Conservation (phyloP, 1,140 invertebrate species). For the Zaprionus africanus region DNA sequence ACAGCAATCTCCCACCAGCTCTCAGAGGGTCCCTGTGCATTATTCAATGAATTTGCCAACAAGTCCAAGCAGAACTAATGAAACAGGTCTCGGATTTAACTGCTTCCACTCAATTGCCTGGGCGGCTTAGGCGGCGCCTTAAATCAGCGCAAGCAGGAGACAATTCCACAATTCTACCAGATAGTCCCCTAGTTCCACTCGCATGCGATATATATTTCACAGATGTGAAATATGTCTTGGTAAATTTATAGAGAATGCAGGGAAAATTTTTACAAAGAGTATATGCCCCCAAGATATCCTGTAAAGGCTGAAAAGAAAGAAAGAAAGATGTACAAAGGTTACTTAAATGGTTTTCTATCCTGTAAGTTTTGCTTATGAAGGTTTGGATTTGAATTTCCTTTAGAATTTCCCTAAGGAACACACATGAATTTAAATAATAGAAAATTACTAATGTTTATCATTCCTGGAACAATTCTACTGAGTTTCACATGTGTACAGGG, state of each 20-base stretch:
- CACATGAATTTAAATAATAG: neutral
- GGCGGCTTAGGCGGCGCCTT: slow-evolving; percentile 23
- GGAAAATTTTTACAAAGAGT: neutral
- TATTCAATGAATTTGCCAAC: slow-evolving; percentile 11
- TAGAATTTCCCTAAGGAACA: neutral
- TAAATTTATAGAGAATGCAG: slow-evolving; percentile 65
- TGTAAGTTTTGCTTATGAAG: neutral
- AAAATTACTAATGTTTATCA: neutral
- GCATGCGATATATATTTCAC: slow-evolving; percentile 26
- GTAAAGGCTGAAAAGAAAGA: no score
- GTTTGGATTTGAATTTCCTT: neutral
- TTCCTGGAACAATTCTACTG: slow-evolving; percentile 33
- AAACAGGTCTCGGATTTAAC: slow-evolving; percentile 31
- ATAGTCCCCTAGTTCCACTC: neutral
- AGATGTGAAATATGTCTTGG: slow-evolving; percentile 44
- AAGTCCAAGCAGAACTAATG: slow-evolving; percentile 22
- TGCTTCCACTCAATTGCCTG: slow-evolving; percentile 64
- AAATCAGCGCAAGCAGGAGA: slow-evolving; percentile 29
- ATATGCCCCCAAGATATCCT: slow-evolving; percentile 15
- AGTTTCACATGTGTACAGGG: slow-evolving; percentile 46
- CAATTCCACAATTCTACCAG: slow-evolving; percentile 13
- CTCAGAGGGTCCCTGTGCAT: neutral
- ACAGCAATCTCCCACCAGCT: neutral
- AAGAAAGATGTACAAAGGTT: neutral
- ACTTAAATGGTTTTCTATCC: neutral